Conservation (phyloP, 2,888 invertebrate genomes). For the Scaptomyza cyrtandrae region DNA sequence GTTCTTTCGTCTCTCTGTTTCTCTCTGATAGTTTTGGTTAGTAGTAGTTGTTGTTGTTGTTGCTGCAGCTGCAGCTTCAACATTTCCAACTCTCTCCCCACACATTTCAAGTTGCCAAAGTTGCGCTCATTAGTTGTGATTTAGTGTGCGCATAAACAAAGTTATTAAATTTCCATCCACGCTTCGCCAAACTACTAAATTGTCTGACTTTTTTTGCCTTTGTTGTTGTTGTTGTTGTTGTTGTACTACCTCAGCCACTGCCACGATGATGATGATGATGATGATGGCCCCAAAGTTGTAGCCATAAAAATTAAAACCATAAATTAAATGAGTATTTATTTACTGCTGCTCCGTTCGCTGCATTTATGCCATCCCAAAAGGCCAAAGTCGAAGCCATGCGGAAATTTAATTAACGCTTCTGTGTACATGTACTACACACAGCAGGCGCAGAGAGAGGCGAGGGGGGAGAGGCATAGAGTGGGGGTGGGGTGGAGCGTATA, state of each 20-base stretch:
- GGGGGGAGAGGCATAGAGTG: too few species aligned
- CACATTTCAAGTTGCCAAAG: constrained; percentile 25
- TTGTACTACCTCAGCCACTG: constrained; percentile 4
- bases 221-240: neutral
- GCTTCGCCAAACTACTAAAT: constrained; percentile 78
- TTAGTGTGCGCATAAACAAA: constrained; percentile 80
- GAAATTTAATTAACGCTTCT: constrained; percentile 80
- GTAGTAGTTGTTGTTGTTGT: constrained; percentile 56
- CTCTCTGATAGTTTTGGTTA: constrained; percentile 51
- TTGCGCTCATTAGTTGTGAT: constrained; percentile 78
- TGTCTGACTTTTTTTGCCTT: constrained; percentile 57
- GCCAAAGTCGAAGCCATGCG: constrained; percentile 56
- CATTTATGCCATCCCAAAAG: constrained; percentile 42
- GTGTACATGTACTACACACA: constrained; percentile 75
- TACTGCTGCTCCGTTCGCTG: constrained; percentile 69
- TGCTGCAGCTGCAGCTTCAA: constrained; percentile 47
- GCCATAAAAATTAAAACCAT: constrained; percentile 80
- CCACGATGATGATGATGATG: constrained; percentile 28
- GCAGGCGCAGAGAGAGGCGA: constrained; percentile 41
- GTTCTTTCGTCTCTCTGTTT: neutral
- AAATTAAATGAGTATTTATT: constrained; percentile 80
- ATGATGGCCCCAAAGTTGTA: constrained; percentile 71
- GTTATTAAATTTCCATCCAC: constrained; percentile 80
- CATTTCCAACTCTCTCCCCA: constrained; percentile 5
- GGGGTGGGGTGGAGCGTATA: too few species aligned